phyloP scores from a whole-genome alignment of 2,888 invertebrate species.

The Rotaria macrura region DNA sequence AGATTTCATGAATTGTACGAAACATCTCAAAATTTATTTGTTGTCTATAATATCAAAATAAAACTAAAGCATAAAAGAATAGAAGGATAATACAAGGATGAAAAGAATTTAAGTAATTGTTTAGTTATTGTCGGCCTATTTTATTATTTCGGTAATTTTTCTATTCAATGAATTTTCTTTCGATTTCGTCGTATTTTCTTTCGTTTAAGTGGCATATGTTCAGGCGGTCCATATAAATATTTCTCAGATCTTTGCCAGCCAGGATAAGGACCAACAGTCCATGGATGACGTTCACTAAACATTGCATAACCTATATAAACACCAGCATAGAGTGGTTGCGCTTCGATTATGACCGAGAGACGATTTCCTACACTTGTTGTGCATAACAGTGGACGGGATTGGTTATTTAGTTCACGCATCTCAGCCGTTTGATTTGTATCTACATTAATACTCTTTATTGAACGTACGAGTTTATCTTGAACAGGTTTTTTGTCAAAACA shows the following conservation, averaged over 20 bases:
- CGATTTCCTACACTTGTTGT: not conserved
- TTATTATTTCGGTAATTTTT: not conserved
- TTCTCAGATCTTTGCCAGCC: slow-evolving; percentile 7
- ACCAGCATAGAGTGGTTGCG: not conserved
- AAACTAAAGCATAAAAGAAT: not conserved
- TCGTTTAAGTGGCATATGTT: not conserved
- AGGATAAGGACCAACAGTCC: not conserved
- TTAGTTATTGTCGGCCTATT: not conserved
- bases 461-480: not conserved
- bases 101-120: not conserved
- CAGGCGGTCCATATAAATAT: slow-evolving; percentile 1
- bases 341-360: not conserved
- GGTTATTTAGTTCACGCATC: not conserved
- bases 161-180: not conserved
- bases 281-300: not conserved
- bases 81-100: not conserved
- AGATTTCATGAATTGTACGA: not conserved
- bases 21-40: not conserved
- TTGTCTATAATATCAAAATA: not conserved
- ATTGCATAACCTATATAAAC: not conserved
- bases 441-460: not conserved
- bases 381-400: not conserved
- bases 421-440: not conserved
- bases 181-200: not conserved
- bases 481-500: not conserved